Base-by-base conservation (phyloP, 2,888 invertebrate species). In the Sinodicranocentrus sp. region DNA sequence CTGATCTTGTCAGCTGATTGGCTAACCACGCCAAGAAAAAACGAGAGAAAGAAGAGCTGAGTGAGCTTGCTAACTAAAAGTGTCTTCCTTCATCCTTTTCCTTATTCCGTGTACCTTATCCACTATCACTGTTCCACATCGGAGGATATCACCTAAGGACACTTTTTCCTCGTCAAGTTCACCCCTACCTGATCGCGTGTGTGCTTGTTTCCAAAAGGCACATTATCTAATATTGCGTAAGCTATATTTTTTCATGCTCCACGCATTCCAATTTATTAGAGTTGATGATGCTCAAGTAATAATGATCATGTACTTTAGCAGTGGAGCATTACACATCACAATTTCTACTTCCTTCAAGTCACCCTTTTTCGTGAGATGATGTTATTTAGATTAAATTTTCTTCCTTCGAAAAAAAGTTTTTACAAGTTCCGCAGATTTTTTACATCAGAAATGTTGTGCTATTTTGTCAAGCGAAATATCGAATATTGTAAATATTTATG, bases 1-100 rank as follows among this genome's bases (percentile, higher is more conserved):
- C 72, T 73, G 67, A 80, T 80, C 72, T 72, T 80, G 72, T 80
- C 80, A 80, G 72, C 80, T 80, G 80, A 80, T 80, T 80, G 72
- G 72, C 80, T 80, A 80, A 80, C 80, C 72, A 73, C 71, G 52
- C 28, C 28, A 52, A 44, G 23, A 48, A 28, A 54, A 65, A 44
- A 13, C 33, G 10, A 61, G n/a, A 25, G 17, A 70, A 26, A 48
- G 26, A 1, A 48, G 26, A 68, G 52, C 13, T 54, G 17, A 68
- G 17, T 43, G 43, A 43, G 43, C 19, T 23, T 8, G 52, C 19
- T 21, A 48, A 19, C 57, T 15, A 2, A n/a, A n/a, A 57, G 19
- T 57, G 21, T 3, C 10, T 57, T 21, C 17, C 13, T 52, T 52
- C n/a, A 52, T 52, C 52, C 52, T 52, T n/a, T 52, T 52, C 57